A percentile compares a stretch with the other conserved stretches of the same genome.
Conservation (phyloP, 1,140 invertebrate genomes). For the Nasonia longicornis region DNA sequence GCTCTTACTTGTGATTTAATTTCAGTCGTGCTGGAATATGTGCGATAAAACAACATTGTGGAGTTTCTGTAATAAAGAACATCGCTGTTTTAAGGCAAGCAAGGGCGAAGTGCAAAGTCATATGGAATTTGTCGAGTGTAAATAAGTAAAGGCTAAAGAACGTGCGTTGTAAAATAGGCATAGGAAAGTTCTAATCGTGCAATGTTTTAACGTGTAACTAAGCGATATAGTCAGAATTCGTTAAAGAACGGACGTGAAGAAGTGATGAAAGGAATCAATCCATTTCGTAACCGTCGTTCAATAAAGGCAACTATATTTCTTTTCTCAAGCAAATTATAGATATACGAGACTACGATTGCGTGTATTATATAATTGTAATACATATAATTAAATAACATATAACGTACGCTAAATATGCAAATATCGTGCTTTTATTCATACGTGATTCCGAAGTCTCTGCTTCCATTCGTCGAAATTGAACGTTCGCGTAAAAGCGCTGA, state of each 20-base stretch:
- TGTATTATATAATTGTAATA: background rate
- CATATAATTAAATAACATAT: no score
- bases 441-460: constrained; percentile 13
- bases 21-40: background rate
- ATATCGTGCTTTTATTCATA: background rate
- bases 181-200: constrained; percentile 4
- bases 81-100: background rate
- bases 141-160: constrained; percentile 28
- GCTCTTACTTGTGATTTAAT: no score
- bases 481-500: constrained; percentile 1
- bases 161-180: constrained; percentile 34
- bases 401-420: background rate
- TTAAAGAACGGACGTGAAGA: background rate
- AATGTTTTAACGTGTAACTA: constrained; percentile 18
- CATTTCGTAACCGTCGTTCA: background rate
- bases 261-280: background rate
- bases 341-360: background rate
- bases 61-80: background rate
- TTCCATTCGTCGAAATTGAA: constrained; percentile 4
- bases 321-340: background rate
- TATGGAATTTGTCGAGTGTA: constrained; percentile 27
- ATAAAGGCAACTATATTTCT: background rate
- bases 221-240: background rate
- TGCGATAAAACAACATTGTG: background rate
- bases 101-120: constrained; percentile 27